These are phyloP conservation scores for Charaxes varanes DNA, from an alignment of 1,140 invertebrate species.

Conservation along the genomic window DNA sequence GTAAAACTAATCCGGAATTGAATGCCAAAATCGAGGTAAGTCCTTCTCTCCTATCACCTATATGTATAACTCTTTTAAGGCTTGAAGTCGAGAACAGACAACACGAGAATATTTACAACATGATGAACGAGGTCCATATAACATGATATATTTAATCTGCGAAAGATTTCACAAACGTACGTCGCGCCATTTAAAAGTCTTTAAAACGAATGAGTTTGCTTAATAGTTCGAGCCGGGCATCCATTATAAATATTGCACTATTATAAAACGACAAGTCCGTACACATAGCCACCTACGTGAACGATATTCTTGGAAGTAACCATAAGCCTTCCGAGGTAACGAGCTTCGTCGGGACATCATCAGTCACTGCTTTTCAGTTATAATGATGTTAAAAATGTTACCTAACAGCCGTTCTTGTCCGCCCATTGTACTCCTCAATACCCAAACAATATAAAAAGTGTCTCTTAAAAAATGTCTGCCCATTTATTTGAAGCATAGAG, in stretches of 20 bases:
- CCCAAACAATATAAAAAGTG: conserved; percentile 51
- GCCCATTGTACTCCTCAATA: conserved; percentile 66
- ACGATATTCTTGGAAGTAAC: conserved; percentile 26
- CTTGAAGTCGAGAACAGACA: too few relatives aligned
- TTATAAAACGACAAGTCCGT: conserved; percentile 21
- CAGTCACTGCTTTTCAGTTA: conserved; percentile 67
- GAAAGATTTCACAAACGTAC: too few relatives aligned
- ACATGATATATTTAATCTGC: too few relatives aligned
- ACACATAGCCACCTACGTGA: conserved; percentile 26
- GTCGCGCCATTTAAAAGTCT: conserved; percentile 8
- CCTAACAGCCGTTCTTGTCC: conserved; percentile 66
- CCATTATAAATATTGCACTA: conserved; percentile 27
- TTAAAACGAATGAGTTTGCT: conserved; percentile 13
- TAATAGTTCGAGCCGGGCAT: conserved; percentile 11
- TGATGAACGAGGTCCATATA: too few relatives aligned
- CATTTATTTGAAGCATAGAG: conserved; percentile 70
- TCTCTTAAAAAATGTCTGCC: conserved; percentile 65
- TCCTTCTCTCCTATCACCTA: too few relatives aligned
- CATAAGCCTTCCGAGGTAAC: conserved; percentile 30
- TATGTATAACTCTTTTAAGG: too few relatives aligned
- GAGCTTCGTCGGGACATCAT: conserved; percentile 35
- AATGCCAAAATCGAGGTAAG: too few relatives aligned
- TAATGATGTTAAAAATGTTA: conserved; percentile 72
- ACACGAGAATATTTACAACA: too few relatives aligned
- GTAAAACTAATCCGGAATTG: too few relatives aligned